These are phyloP conservation scores for Polymixis flavicincta DNA, from an alignment of 2,888 invertebrate genomes.

Conservation along the genomic window DNA sequence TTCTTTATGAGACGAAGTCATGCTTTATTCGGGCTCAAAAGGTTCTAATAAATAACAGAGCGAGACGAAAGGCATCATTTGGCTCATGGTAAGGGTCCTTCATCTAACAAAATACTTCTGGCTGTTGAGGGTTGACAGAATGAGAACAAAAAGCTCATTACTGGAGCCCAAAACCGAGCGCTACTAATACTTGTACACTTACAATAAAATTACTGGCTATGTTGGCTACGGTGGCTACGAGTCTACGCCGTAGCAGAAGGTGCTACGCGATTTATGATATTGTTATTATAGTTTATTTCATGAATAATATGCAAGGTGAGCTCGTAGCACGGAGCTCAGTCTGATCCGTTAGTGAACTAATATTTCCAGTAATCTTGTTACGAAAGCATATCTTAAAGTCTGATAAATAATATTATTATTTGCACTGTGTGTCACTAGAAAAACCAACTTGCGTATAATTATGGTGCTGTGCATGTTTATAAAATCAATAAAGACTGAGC, in stretches of 20 bases:
- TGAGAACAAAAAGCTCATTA: conserved; percentile 63
- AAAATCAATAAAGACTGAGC: neutral
- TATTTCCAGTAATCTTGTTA: conserved; percentile 6
- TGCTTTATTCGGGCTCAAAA: conserved; percentile 34
- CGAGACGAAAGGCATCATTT: conserved; percentile 57
- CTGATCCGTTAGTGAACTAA: conserved; percentile 2
- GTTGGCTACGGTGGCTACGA: conserved; percentile 30
- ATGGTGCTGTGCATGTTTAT: conserved; percentile 8
- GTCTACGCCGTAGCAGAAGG: conserved; percentile 48
- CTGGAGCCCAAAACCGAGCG: conserved; percentile 36
- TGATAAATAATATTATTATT: neutral
- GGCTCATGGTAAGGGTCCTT: conserved; percentile 58
- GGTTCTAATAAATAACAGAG: conserved; percentile 56
- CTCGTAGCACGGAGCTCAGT: conserved; percentile 1
- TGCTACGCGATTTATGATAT: conserved; percentile 53
- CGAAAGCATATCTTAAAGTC: neutral
- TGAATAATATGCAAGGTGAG: conserved; percentile 27
- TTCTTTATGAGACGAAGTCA: conserved; percentile 29
- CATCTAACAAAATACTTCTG: conserved; percentile 61
- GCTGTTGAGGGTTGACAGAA: conserved; percentile 62
- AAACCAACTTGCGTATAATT: neutral
- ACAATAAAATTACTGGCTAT: conserved; percentile 54
- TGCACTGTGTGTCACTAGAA: neutral
- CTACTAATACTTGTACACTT: conserved; percentile 56
- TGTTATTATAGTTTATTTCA: conserved; percentile 38